A percentile compares a stretch with the other conserved stretches of the same genome.
These are phyloP conservation scores for Pristionchus japonicus DNA, from an alignment of 2,888 invertebrate genomes.

Conservation along the genomic window DNA sequence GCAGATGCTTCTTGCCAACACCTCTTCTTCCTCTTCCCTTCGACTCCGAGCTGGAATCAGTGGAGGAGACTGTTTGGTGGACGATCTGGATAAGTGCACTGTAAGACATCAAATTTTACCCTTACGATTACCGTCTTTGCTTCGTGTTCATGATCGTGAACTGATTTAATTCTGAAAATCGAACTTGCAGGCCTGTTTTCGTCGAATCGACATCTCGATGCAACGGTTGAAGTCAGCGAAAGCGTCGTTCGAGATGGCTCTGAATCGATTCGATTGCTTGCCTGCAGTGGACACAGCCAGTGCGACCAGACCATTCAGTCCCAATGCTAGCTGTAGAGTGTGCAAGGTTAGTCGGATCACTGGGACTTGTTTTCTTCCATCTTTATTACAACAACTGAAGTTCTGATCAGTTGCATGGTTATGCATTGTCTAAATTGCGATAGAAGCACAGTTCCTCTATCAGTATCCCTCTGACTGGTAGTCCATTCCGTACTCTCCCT, in stretches of 20 bases:
- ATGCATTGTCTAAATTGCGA: too few species aligned
- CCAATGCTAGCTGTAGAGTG: constrained; percentile 72
- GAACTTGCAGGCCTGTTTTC: constrained; percentile 53
- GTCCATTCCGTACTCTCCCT: background rate
- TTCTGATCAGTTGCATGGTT: too few species aligned
- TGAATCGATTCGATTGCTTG: constrained; percentile 66
- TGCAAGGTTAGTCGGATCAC: constrained; percentile 65
- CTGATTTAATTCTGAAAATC: background rate
- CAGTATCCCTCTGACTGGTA: background rate
- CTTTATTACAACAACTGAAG: too few species aligned
- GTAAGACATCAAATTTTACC: too few species aligned
- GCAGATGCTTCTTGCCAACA: constrained; percentile 24
- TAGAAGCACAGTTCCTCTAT: too few species aligned
- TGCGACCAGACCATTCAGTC: constrained; percentile 74
- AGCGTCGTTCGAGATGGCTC: constrained; percentile 16
- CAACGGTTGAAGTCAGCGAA: constrained; percentile 48
- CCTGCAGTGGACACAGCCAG: constrained; percentile 68
- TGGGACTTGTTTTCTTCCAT: background rate
- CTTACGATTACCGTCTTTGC: too few species aligned
- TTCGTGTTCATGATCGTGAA: too few species aligned
- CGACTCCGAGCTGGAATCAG: constrained; percentile 49
- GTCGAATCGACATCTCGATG: constrained; percentile 54
- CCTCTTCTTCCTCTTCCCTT: background rate
- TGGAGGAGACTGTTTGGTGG: constrained; percentile 56
- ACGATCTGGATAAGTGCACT: constrained; percentile 52